Conservation (phyloP, 2,888 invertebrate genomes). For the Ctenicera cuprea region DNA sequence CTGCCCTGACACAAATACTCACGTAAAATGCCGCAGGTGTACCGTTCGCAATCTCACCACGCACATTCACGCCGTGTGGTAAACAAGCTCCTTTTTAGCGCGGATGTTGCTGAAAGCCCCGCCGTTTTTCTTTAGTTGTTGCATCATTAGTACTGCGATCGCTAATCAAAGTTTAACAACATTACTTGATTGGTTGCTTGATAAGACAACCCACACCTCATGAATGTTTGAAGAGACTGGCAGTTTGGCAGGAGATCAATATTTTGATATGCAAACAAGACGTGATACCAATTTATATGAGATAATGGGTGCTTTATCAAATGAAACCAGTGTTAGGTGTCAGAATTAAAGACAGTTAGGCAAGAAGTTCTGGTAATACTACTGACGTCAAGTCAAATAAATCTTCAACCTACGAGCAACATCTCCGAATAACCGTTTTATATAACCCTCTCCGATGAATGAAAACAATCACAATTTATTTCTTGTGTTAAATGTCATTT, state of each 20-base stretch:
- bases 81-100: conserved; percentile 39
- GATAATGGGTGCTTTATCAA: conserved; percentile 27
- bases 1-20: conserved; percentile 56
- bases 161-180: conserved; percentile 9
- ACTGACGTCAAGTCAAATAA: neutral
- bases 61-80: conserved; percentile 37
- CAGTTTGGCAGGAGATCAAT: conserved; percentile 29
- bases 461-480: no score
- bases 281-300: conserved; percentile 18
- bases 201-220: conserved; percentile 5
- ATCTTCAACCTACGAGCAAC: conserved; percentile 12
- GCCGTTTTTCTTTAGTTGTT: conserved; percentile 26
- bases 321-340: conserved; percentile 20
- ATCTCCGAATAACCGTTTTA: no score
- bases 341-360: conserved; percentile 5
- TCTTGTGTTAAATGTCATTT: no score
- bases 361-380: neutral
- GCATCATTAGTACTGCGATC: conserved; percentile 34
- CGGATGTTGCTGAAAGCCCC: conserved; percentile 24
- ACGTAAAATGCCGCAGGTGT: conserved; percentile 49
- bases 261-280: conserved; percentile 23
- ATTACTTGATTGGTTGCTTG: conserved; percentile 11
- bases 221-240: conserved; percentile 1
- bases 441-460: no score
- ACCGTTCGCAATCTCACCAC: conserved; percentile 42